phyloP scores from a whole-genome alignment of 2,797 vertebrate genomes.

The Numenius phaeopus region DNA sequence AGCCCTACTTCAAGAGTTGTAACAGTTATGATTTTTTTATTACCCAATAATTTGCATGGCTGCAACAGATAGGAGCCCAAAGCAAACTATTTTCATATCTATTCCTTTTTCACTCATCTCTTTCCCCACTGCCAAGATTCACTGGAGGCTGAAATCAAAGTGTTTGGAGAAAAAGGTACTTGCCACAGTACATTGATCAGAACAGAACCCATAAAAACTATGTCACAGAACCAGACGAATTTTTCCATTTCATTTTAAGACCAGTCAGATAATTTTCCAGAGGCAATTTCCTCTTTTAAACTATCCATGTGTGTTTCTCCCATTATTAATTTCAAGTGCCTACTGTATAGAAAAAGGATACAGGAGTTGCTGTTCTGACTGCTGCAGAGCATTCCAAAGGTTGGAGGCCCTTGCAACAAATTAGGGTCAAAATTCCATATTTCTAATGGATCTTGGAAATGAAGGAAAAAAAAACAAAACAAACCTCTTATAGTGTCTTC shows the following conservation, averaged over 20 bases:
- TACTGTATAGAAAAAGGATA: background rate
- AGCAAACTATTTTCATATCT: background rate
- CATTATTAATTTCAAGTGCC: background rate
- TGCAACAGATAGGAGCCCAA: background rate
- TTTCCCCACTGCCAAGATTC: background rate
- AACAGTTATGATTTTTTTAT: background rate
- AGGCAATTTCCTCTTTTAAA: background rate
- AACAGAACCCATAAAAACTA: background rate
- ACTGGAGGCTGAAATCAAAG: background rate
- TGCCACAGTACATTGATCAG: background rate
- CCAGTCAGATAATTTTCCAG: background rate
- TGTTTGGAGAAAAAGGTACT: background rate
- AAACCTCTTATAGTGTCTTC: background rate
- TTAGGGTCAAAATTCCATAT: background rate
- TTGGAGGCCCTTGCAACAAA: background rate
- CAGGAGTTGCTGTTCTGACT: background rate
- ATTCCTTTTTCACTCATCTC: background rate
- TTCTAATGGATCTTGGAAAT: background rate
- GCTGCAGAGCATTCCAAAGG: background rate
- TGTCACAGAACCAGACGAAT: background rate
- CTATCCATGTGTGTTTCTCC: background rate
- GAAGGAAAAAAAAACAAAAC: background rate
- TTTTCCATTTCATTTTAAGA: background rate
- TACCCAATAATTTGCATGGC: background rate
- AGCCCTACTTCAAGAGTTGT: background rate